Evolutionary conservation across 1,140 invertebrate species (phyloP).

Genomic region (Drosophila burlai): DNA sequence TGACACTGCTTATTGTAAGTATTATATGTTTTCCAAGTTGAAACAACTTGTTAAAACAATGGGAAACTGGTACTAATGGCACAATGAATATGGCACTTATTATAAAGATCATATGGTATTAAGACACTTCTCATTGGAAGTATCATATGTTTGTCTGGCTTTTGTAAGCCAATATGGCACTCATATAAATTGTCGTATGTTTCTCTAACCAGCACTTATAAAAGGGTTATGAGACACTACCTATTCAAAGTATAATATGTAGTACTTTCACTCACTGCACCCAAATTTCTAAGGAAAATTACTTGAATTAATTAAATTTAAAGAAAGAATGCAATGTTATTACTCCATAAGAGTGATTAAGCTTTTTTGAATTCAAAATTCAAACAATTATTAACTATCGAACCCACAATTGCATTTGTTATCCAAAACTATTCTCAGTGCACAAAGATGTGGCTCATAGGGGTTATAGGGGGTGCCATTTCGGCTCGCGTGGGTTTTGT

Average conservation of each 20-base stretch:
- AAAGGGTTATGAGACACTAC: neutral
- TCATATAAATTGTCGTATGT: neutral
- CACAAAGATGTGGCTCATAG: conserved; percentile 10
- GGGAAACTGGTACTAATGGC: neutral
- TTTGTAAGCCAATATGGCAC: neutral
- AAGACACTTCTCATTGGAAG: neutral
- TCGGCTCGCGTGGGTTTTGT: conserved; percentile 68
- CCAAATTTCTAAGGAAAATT: neutral
- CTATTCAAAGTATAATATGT: neutral
- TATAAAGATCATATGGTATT: neutral
- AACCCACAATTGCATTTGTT: too few species aligned
- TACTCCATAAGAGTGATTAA: neutral
- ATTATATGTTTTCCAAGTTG: too few species aligned
- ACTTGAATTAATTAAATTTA: neutral
- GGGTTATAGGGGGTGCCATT: conserved; percentile 20
- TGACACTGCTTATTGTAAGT: too few species aligned
- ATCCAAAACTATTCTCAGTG: conserved; percentile 4
- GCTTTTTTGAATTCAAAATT: too few species aligned
- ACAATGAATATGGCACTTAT: neutral
- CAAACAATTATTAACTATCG: neutral
- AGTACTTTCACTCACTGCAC: neutral
- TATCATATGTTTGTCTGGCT: neutral
- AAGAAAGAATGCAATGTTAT: neutral
- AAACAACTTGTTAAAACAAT: neutral
- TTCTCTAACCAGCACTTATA: too few species aligned